phyloP scores from a whole-genome alignment of 2,797 vertebrate species.

The Oreochromis mossambicus region DNA sequence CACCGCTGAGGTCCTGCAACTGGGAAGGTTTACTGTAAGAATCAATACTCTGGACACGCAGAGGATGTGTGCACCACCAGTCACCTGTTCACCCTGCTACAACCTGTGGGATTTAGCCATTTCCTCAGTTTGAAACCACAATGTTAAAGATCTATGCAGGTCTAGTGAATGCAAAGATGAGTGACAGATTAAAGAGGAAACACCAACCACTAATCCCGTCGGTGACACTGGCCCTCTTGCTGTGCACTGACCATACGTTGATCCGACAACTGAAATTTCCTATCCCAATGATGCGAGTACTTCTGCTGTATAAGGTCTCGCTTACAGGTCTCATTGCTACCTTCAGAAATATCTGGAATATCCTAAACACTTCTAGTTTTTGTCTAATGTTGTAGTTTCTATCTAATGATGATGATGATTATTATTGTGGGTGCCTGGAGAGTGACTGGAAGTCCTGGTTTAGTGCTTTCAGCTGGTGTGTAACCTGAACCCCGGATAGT shows the following conservation, averaged over 20 bases:
- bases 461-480: constrained; percentile 69
- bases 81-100: constrained; percentile 46
- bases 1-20: not conserved
- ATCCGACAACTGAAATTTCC: not conserved
- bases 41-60: constrained; percentile 46
- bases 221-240: not conserved
- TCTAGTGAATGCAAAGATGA: not conserved
- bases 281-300: not conserved
- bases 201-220: not conserved
- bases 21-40: constrained; percentile 26
- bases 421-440: constrained; percentile 52
- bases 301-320: not conserved
- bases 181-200: not conserved
- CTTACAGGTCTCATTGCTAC: not conserved
- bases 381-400: not conserved
- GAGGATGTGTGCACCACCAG: not conserved
- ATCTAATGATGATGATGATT: constrained; percentile 58
- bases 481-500: constrained; percentile 69
- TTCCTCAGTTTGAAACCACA: not conserved
- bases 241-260: not conserved
- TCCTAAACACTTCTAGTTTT: not conserved
- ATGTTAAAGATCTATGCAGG: not conserved
- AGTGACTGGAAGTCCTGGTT: constrained; percentile 71
- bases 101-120: not conserved
- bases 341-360: not conserved